phyloP scores from a whole-genome alignment of 2,113 vertebrate genomes.

The Chunga burmeisteri region DNA sequence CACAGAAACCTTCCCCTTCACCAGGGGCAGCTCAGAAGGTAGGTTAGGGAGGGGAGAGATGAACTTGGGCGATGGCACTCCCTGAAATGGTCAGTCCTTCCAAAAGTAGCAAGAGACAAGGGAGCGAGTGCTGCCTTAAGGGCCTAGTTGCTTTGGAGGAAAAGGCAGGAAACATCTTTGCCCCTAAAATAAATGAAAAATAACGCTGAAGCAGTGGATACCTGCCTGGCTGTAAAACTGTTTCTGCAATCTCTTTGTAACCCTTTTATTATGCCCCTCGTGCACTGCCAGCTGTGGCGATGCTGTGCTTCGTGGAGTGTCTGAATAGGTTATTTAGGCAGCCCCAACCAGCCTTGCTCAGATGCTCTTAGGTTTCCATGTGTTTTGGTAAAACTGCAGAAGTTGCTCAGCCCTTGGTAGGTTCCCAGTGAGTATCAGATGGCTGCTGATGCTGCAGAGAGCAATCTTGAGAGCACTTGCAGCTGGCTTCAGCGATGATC shows the following conservation, averaged over 20 bases:
- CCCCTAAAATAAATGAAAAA: neutral
- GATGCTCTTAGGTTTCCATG: neutral
- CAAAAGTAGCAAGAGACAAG: neutral
- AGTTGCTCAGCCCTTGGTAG: neutral
- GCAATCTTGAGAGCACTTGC: neutral
- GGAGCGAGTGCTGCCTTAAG: neutral
- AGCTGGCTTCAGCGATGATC: neutral
- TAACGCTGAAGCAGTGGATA: neutral
- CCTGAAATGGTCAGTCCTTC: neutral
- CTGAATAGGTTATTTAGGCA: neutral
- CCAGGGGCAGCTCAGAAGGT: neutral
- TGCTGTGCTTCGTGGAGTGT: neutral
- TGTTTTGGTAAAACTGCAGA: neutral
- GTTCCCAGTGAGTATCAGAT: neutral
- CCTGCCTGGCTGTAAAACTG: neutral
- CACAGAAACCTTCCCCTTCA: neutral
- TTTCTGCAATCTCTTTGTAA: neutral
- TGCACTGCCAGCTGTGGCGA: neutral
- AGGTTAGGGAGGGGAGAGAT: neutral
- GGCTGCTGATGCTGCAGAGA: neutral
- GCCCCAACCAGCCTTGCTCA: neutral
- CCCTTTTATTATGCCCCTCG: neutral
- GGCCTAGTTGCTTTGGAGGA: neutral
- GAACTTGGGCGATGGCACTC: neutral
- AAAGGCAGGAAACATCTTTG: neutral